Evolutionary conservation across 2,113 vertebrate species (phyloP), one percentile per base, ranked within the genome.

Genomic region (Entomyzon cyanotis): DNA sequence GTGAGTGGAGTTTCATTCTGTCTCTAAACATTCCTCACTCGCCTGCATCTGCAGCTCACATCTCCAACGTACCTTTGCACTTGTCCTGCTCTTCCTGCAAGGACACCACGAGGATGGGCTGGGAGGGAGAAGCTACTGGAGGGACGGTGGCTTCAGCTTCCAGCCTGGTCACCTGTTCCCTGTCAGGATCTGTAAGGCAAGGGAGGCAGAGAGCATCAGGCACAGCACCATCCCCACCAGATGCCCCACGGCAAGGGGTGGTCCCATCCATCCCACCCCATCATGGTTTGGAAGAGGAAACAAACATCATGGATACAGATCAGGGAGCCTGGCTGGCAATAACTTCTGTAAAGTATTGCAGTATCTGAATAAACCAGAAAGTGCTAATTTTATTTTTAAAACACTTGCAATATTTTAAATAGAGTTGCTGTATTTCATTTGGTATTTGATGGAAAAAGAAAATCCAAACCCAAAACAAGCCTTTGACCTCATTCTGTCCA

Each of bases 11-110:
- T 70, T 94, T 46, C 58, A 9, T 56, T 81, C 71, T 3, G 2
- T 35, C 82, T 83, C 64, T 42, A 25, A 71, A 47, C 22, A 4
- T 15, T 41, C 70, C 35, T 85, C 44, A 19, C 9, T 33, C 4
- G 0, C 24, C 75, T 60, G 44, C 41, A 10, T 17, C n/a, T 75
- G 67, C 46, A 60, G 27, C 30, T 64, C 31, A 27, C 14, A 75
- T 53, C 35, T 56, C 60, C 65, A 21, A 37, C 47, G 1, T 80
- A 97, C 97, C 96, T 96, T 96, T 97, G 62, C 97, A 97, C 41
- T 95, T 96, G 77, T 97, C 94, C 76, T 94, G 53, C 63, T 97
- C 96, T 16, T 89, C 95, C 67, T 91, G 88, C 49, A 95, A 63
- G 50, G 93, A 91, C 60, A 94, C 70, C 25, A 84, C 30, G 16